Evolutionary conservation across 2,888 invertebrate genomes (phyloP).

Genomic region (Auanema freiburgensis): DNA sequence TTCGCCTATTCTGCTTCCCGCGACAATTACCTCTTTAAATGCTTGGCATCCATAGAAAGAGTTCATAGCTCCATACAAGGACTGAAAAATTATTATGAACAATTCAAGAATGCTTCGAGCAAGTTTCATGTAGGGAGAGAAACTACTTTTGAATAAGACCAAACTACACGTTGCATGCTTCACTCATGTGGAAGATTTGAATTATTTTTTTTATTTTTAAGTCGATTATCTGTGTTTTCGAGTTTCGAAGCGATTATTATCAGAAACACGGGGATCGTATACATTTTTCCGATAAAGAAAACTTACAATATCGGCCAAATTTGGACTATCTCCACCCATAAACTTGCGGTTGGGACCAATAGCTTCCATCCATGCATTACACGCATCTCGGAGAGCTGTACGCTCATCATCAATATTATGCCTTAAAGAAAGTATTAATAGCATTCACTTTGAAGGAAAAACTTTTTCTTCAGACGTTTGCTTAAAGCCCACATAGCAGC

Average conservation of each 20-base stretch:
- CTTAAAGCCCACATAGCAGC: slow-evolving; percentile 89
- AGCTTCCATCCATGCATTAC: slow-evolving; percentile 78
- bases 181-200: too few species aligned
- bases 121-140: too few species aligned
- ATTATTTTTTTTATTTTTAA: too few species aligned
- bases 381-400: slow-evolving; percentile 84
- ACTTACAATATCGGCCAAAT: slow-evolving; percentile 81
- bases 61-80: slow-evolving; percentile 60
- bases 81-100: slow-evolving; percentile 25
- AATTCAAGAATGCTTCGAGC: too few species aligned
- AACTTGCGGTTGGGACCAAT: slow-evolving; percentile 75
- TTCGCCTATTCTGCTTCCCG: slow-evolving; percentile 42
- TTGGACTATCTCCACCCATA: slow-evolving; percentile 83
- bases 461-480: slow-evolving; percentile 83
- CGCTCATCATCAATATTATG: slow-evolving; percentile 84
- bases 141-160: too few species aligned
- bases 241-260: too few species aligned
- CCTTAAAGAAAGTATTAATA: slow-evolving; percentile 67
- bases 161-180: too few species aligned
- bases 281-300: not conserved
- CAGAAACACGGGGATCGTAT: too few species aligned
- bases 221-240: too few species aligned
- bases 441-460: not conserved
- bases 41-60: slow-evolving; percentile 59
- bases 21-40: slow-evolving; percentile 55